Conservation (phyloP, 1,140 invertebrate genomes). For the Solen grandis region DNA sequence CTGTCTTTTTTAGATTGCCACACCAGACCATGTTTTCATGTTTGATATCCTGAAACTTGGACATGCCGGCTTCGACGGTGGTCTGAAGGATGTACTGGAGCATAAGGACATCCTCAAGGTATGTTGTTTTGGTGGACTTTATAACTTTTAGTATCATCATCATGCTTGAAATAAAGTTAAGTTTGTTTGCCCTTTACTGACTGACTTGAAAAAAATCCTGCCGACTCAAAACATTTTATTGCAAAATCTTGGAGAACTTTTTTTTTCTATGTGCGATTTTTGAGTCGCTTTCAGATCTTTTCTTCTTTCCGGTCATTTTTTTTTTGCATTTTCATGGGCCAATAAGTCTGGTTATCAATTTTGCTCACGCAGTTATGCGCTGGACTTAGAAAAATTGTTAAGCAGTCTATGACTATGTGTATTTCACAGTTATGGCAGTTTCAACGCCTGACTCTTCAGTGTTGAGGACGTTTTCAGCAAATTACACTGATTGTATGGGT, state of each 20-base stretch:
- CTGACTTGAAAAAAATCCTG: background rate
- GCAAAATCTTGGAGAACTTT: too few species aligned
- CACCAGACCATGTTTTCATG: conserved; percentile 59
- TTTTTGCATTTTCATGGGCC: background rate
- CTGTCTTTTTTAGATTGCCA: conserved; percentile 59
- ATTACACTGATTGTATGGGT: too few species aligned
- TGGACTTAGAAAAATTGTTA: too few species aligned
- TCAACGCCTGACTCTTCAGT: too few species aligned
- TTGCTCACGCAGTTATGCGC: too few species aligned
- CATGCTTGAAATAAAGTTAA: background rate
- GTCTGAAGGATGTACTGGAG: conserved; percentile 63
- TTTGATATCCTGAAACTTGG: conserved; percentile 69
- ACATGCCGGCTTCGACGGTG: conserved; percentile 62
- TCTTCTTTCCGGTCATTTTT: too few species aligned
- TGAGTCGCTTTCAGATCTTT: background rate
- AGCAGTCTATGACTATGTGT: too few species aligned
- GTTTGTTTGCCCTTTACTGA: too few species aligned
- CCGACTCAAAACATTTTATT: background rate
- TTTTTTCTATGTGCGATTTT: background rate
- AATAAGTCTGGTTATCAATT: too few species aligned
- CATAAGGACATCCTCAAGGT: conserved; percentile 65
- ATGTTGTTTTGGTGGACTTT: background rate
- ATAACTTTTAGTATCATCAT: background rate
- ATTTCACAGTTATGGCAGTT: too few species aligned
- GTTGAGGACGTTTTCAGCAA: too few species aligned